Base-by-base conservation (phyloP, 2,113 vertebrate species). In the Corvus moneduloides region DNA sequence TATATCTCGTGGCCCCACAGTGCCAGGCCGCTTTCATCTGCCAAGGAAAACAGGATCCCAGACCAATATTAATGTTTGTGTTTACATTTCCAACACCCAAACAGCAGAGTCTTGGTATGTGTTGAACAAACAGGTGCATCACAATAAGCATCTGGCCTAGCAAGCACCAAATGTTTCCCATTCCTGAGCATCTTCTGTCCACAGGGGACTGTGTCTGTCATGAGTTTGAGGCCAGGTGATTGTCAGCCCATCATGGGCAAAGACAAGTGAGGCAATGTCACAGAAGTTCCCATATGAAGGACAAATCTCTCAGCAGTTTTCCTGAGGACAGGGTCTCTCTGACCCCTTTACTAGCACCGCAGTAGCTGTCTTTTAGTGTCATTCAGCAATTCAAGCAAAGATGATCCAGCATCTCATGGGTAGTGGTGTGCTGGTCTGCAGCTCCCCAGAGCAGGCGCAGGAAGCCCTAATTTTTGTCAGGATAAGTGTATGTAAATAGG, bases 201-300 rank as follows among this genome's bases (percentile, higher is more conserved):
- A 2, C 2, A 27, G 43, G 46, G 18, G 30, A 52, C 63, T 27
- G 1, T 6, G 28, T 39, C 26, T 64, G 0, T 20, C 32, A 0
- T 18, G 16, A 41, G 4, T 63, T 39, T 51, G 71, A 46, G 76
- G 33, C 66, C 52, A 24, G 20, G 16, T 28, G 8, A 30, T 59
- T 43, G 41, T 92, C 66, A 82, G 23, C 28, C 37, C 13, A 3
- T 27, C 0, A 0, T 69, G 44, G 35, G 27, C 32, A 43, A 61
- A 54, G 27, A 1, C 10, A 2, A 10, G 27, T 32, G 55, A 64
- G 24, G 39, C 49, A 37, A 2, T 26, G 41, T 49, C 76, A 86
- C 61, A 68, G 54, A 16, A 62, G 56, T 58, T 21, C 39, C 41
- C 49, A n/a, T 3, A 6, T 6, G 46, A 55, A 69, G 27, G 35